These are phyloP conservation scores for Platycercus adscitus DNA, from an alignment of 2,113 vertebrate species.

Conservation along the genomic window DNA sequence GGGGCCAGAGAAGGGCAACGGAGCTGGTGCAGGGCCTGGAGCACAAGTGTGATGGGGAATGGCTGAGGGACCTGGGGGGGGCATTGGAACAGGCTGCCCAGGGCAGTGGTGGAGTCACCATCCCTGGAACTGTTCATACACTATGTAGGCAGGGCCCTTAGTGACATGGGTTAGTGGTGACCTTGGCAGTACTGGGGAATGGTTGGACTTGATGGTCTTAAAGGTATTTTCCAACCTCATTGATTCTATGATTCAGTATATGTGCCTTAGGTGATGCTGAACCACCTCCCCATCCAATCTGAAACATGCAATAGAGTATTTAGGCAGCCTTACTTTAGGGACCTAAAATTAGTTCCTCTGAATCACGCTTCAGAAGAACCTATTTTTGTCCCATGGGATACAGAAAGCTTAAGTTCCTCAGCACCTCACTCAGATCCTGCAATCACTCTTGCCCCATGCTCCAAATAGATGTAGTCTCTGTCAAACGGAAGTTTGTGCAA, in stretches of 20 bases:
- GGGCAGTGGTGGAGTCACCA: background rate
- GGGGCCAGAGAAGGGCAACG: background rate
- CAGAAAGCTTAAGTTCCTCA: constrained; percentile 10
- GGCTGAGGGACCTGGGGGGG: background rate
- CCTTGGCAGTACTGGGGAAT: background rate
- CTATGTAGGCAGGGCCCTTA: background rate
- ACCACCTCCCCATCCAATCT: background rate
- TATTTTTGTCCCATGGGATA: constrained; percentile 38
- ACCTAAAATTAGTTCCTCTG: constrained; percentile 58
- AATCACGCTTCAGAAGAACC: constrained; percentile 13
- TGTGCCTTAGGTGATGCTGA: background rate
- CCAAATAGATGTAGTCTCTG: background rate
- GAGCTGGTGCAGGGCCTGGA: background rate
- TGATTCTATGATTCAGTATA: background rate
- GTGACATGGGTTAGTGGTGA: background rate
- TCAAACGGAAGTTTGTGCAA: background rate
- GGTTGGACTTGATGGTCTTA: background rate
- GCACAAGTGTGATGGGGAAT: background rate
- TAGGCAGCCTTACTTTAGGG: constrained; percentile 29
- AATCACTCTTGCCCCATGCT: background rate
- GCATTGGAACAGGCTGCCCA: background rate
- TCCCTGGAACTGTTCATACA: background rate
- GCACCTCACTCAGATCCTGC: background rate
- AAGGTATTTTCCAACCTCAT: background rate
- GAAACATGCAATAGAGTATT: background rate